Evolutionary conservation across 2,888 invertebrate genomes (phyloP), one percentile per base, ranked within the genome.

Genomic region (Ametastegia equiseti): DNA sequence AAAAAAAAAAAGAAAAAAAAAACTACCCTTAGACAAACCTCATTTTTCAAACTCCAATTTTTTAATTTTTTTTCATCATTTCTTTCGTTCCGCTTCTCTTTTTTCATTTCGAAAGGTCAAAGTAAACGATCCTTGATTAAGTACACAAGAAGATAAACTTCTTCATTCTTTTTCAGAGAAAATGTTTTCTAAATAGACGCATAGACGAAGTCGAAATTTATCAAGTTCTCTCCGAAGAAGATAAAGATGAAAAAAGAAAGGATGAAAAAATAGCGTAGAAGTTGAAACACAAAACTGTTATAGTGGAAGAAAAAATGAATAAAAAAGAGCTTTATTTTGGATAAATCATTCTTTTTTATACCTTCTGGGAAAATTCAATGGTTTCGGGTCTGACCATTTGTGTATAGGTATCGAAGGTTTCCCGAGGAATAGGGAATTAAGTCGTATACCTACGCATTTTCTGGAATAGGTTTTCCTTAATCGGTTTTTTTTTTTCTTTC

Each of bases 361-460:
- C 60, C 30, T 60, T 30, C 60, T 27, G 30, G 23, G 30, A 30
- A 30, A 30, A 60, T 60, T 60, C 60, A 60, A 60, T 60, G 11
- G 60, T 19, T 27, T 60, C 13, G 60, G 60, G 60, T 60, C 60
- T 30, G 60, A 1, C 60, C 30, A 15, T 30, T 30, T 13, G 30
- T 30, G 60, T 60, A 60, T 54, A 19, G 54, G 54, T 15, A 23
- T 60, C 60, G 7, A 42, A 9, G 42, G 13, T 60, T 60, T 60
- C 60, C 23, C 54, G 23, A 30, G 60, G 15, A 60, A 30, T 30
- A 60, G 30, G 30, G 60, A 60, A 60, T 60, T 60, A 60, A 60
- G 60, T 60, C 27, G 60, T 54, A n/a, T n/a, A 54, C 54, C 54
- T 50, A 50, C 50, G 54, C 60, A 60, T 60, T 60, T 23, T 30